Percentiles rank a stretch among this genome's conserved stretches.
phyloP scores from a whole-genome alignment of 2,113 vertebrate species.

The Triplophysa tibetana region DNA sequence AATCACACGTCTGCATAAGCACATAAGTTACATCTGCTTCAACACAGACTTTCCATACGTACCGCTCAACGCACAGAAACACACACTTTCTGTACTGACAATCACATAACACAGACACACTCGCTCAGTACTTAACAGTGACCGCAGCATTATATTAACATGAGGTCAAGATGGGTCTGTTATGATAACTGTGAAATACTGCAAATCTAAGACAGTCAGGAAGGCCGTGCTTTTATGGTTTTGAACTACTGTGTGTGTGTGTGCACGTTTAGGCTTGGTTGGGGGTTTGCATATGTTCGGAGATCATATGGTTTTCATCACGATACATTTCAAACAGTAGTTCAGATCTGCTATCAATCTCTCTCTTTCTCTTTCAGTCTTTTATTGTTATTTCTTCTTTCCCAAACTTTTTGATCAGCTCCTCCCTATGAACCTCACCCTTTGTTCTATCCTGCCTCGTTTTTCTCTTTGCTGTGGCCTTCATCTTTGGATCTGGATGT shows the following conservation, averaged over 20 bases:
- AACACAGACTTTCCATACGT: background rate
- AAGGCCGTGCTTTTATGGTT: background rate
- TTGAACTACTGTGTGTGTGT: constrained; percentile 6
- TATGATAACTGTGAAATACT: too few species aligned
- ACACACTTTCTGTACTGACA: background rate
- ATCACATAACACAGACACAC: background rate
- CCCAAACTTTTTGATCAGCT: background rate
- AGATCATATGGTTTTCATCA: constrained; percentile 76
- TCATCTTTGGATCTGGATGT: constrained; percentile 16
- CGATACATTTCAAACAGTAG: constrained; percentile 73
- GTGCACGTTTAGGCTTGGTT: constrained; percentile 53
- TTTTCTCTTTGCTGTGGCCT: background rate
- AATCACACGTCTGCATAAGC: constrained; percentile 55
- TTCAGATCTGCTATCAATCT: constrained; percentile 59
- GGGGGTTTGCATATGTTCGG: constrained; percentile 63
- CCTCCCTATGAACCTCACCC: constrained; percentile 21
- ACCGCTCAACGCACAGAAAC: background rate
- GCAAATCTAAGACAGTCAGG: background rate
- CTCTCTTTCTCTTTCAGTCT: constrained; percentile 37
- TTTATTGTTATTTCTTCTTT: constrained; percentile 38
- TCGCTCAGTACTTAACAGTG: background rate
- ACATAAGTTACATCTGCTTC: background rate
- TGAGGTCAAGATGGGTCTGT: too few species aligned
- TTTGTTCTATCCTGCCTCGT: constrained; percentile 6
- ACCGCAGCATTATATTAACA: too few species aligned